Conservation (phyloP, 1,140 invertebrate species). For the Rhyacophila brunnea region DNA sequence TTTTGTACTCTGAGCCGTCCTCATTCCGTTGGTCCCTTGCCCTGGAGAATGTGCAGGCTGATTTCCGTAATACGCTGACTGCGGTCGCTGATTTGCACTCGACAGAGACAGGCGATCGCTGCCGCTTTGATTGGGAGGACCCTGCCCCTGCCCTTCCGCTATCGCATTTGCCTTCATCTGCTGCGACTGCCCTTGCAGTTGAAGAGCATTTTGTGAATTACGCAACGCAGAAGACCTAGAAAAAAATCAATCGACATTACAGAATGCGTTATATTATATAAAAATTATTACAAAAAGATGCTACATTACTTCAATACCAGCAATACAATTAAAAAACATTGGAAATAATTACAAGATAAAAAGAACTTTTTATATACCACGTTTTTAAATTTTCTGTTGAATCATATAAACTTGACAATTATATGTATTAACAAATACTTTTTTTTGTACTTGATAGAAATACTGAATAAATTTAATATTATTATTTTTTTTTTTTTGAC, state of each 20-base stretch:
- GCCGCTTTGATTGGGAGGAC: not conserved
- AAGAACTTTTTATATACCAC: too few relatives aligned
- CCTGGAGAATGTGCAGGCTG: slow-evolving; percentile 19
- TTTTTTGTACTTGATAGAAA: too few relatives aligned
- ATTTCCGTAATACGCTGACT: slow-evolving; percentile 47
- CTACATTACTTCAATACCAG: too few relatives aligned
- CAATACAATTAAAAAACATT: too few relatives aligned
- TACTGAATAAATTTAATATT: too few relatives aligned
- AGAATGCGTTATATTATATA: not conserved
- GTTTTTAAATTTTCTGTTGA: too few relatives aligned
- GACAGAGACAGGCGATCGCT: not conserved
- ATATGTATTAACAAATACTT: too few relatives aligned
- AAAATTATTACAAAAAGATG: not conserved
- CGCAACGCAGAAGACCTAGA: slow-evolving; percentile 44
- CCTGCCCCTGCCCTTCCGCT: slow-evolving; percentile 5
- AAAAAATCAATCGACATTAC: too few relatives aligned
- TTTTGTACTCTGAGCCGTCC: slow-evolving; percentile 22
- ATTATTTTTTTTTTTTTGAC: too few relatives aligned
- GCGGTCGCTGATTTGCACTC: slow-evolving; percentile 42
- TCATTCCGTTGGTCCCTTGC: slow-evolving; percentile 33
- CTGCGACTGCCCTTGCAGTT: slow-evolving; percentile 39
- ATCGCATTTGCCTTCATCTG: slow-evolving; percentile 36
- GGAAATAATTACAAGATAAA: too few relatives aligned
- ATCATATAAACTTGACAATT: too few relatives aligned
- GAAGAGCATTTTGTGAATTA: slow-evolving; percentile 48